Conservation (phyloP, 2,113 vertebrate genomes). For the Hippocampus zosterae region DNA sequence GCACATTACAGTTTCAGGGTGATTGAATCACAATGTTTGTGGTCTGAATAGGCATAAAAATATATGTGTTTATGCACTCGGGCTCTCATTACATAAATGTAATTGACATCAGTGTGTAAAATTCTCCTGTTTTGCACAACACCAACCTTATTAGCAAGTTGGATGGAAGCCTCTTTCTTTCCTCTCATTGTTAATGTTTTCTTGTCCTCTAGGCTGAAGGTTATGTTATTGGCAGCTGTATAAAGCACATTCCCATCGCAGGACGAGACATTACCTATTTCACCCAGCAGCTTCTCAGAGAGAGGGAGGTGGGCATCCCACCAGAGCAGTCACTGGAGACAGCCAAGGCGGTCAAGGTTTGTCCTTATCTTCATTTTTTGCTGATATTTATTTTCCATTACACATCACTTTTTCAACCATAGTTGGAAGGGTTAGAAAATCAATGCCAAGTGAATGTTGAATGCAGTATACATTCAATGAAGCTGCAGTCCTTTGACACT, state of each 20-base stretch:
- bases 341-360: slow-evolving; percentile 96
- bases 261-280: slow-evolving; percentile 98
- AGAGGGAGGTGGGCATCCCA: slow-evolving; percentile 96
- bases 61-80: neutral
- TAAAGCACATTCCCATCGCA: slow-evolving; percentile 99
- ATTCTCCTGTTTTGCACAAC: neutral
- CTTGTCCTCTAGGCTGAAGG: slow-evolving; percentile 83
- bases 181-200: neutral
- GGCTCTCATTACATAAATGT: neutral
- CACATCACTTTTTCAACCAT: neutral
- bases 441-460: neutral
- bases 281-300: slow-evolving; percentile 93
- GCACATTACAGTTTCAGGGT: slow-evolving; percentile 13
- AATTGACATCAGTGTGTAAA: too few relatives aligned
- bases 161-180: neutral
- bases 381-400: neutral
- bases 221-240: slow-evolving; percentile 98
- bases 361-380: neutral
- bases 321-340: slow-evolving; percentile 98
- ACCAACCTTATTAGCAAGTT: neutral
- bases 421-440: neutral
- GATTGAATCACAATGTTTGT: slow-evolving; percentile 31
- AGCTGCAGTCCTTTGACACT: neutral
- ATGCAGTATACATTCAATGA: too few relatives aligned
- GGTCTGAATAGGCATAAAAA: slow-evolving; percentile 17